phyloP scores from a whole-genome alignment of 2,113 vertebrate genomes.

The Pontoporia blainvillei region DNA sequence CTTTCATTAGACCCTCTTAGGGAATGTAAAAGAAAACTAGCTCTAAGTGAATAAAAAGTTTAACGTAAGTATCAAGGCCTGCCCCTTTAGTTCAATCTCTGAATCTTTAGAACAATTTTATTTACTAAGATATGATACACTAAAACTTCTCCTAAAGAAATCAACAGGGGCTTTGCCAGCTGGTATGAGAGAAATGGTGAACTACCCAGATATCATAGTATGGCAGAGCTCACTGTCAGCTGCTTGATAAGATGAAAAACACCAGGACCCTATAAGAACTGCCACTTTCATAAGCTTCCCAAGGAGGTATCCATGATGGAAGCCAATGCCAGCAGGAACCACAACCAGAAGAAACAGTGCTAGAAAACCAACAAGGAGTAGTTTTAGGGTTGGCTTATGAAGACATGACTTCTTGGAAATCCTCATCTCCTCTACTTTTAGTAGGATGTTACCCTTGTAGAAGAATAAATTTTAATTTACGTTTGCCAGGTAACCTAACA shows the following conservation, averaged over 20 bases:
- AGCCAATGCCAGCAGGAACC: neutral
- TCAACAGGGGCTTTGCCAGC: neutral
- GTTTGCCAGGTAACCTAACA: neutral
- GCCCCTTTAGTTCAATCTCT: neutral
- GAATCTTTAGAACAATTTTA: neutral
- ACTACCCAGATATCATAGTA: neutral
- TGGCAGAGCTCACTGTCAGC: neutral
- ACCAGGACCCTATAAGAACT: neutral
- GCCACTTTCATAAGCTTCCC: neutral
- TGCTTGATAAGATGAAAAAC: neutral
- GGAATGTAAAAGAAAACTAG: neutral
- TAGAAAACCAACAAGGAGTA: neutral
- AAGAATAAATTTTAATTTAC: neutral
- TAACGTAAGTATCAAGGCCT: neutral
- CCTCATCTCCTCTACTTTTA: neutral
- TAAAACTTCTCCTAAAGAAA: neutral
- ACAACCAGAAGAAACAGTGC: neutral
- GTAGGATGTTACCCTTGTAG: neutral
- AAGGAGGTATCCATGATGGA: neutral
- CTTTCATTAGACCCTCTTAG: neutral
- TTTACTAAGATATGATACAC: neutral
- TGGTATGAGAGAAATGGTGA: neutral
- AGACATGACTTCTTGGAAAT: neutral
- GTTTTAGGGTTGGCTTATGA: neutral
- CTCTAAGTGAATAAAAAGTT: neutral